Evolutionary conservation across 1,140 invertebrate genomes (phyloP).

Genomic region (Drosophila hydei): DNA sequence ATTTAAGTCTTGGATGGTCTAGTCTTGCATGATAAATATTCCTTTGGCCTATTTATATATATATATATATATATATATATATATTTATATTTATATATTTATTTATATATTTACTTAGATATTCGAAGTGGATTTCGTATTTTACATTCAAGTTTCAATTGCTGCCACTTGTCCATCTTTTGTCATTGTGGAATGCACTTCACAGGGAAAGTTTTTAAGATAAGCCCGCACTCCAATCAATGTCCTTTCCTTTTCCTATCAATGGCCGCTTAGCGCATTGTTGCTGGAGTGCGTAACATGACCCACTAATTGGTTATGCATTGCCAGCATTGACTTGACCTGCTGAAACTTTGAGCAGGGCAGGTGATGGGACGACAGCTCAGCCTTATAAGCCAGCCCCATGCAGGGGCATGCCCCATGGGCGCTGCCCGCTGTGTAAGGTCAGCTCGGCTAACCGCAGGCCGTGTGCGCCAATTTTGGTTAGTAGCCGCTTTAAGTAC

Average conservation of each 20-base stretch:
- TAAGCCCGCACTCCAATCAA: not conserved
- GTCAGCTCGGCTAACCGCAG: slow-evolving; percentile 71
- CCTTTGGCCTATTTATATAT: too few relatives aligned
- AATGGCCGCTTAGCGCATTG: slow-evolving; percentile 10
- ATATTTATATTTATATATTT: too few relatives aligned
- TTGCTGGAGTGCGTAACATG: slow-evolving; percentile 49
- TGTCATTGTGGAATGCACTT: too few relatives aligned
- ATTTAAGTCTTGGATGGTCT: too few relatives aligned
- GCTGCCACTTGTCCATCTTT: too few relatives aligned
- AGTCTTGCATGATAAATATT: too few relatives aligned
- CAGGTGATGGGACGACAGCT: slow-evolving; percentile 67
- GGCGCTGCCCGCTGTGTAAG: slow-evolving; percentile 58
- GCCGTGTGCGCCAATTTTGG: slow-evolving; percentile 19
- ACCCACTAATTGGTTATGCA: slow-evolving; percentile 73
- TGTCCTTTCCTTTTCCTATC: not conserved
- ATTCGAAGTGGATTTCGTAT: too few relatives aligned
- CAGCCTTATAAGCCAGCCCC: slow-evolving; percentile 23
- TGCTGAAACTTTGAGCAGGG: slow-evolving; percentile 64
- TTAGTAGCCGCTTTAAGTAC: not conserved
- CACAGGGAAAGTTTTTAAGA: not conserved
- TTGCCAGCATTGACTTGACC: slow-evolving; percentile 59
- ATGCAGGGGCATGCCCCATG: slow-evolving; percentile 1
- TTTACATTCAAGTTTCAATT: too few relatives aligned
- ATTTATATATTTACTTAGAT: too few relatives aligned
- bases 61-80: too few relatives aligned